These are phyloP conservation scores for Zaprionus ghesquierei DNA, from an alignment of 1,140 invertebrate genomes.

Conservation along the genomic window DNA sequence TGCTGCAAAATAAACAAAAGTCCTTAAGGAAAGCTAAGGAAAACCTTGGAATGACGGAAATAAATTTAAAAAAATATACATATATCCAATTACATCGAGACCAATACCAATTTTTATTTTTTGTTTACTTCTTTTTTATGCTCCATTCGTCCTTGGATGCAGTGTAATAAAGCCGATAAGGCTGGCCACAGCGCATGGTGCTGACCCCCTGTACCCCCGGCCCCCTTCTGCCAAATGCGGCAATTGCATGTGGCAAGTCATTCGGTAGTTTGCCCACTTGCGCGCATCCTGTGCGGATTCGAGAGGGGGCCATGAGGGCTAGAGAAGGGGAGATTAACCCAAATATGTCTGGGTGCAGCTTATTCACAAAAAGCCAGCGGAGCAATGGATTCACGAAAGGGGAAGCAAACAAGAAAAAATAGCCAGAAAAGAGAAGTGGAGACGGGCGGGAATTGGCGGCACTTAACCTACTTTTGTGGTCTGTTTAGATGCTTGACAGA, in stretches of 20 bases:
- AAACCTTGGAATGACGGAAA: too few relatives aligned
- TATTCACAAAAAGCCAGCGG: not conserved
- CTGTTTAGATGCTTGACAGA: slow-evolving; percentile 65
- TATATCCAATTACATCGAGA: too few relatives aligned
- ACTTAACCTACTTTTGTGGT: slow-evolving; percentile 73
- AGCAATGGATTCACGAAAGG: not conserved
- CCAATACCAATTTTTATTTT: too few relatives aligned
- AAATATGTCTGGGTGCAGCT: slow-evolving; percentile 41
- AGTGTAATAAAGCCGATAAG: slow-evolving; percentile 3
- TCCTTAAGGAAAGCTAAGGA: too few relatives aligned
- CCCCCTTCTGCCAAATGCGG: slow-evolving; percentile 62
- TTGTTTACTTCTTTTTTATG: not conserved
- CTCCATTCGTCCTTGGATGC: not conserved
- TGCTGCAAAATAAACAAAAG: too few relatives aligned
- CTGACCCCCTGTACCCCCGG: slow-evolving; percentile 21
- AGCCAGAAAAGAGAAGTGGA: not conserved
- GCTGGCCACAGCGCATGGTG: slow-evolving; percentile 4
- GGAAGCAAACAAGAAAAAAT: not conserved
- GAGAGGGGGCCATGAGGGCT: not conserved
- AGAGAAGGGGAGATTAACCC: slow-evolving; percentile 21
- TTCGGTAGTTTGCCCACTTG: slow-evolving; percentile 37
- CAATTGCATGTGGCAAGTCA: slow-evolving; percentile 63
- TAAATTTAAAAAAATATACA: too few relatives aligned
- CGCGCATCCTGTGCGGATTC: slow-evolving; percentile 19
- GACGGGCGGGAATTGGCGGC: slow-evolving; percentile 24